These are phyloP conservation scores for Drosophila albomicans DNA, from an alignment of 1,140 invertebrate genomes.

Conservation along the genomic window DNA sequence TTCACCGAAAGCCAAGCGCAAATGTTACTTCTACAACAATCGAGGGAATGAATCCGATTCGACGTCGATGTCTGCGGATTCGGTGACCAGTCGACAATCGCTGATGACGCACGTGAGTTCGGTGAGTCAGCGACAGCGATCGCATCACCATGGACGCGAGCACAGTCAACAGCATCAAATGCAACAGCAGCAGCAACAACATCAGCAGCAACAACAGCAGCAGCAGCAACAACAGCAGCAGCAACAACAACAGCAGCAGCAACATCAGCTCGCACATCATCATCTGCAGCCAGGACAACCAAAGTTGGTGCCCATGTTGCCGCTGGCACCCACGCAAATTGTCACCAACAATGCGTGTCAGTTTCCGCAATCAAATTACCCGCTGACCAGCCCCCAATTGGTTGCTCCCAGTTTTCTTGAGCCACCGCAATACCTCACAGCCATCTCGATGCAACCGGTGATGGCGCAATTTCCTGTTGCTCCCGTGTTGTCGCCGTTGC, in stretches of 20 bases:
- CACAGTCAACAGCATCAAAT: conserved; percentile 50
- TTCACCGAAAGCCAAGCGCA: conserved; percentile 77
- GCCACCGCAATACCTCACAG: conserved; percentile 87
- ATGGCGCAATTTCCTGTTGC: conserved; percentile 84
- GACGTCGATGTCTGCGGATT: conserved; percentile 89
- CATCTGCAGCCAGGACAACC: conserved; percentile 49
- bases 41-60: conserved; percentile 86
- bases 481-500: conserved; percentile 81
- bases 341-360: conserved; percentile 62
- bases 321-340: conserved; percentile 59
- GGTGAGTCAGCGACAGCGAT: conserved; percentile 80
- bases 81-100: conserved; percentile 88
- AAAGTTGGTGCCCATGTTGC: conserved; percentile 68
- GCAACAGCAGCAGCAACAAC: conserved; percentile 52
- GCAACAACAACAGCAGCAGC: conserved; percentile 45
- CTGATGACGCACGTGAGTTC: conserved; percentile 86
- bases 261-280: conserved; percentile 47
- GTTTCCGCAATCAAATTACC: conserved; percentile 67
- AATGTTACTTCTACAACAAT: conserved; percentile 68
- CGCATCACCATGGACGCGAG: conserved; percentile 45
- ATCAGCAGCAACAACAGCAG: conserved; percentile 53
- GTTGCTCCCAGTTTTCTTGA: conserved; percentile 86
- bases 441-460: conserved; percentile 87
- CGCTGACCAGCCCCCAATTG: conserved; percentile 71
- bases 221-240: conserved; percentile 50